Evolutionary conservation across 2,888 invertebrate genomes (phyloP), one percentile per base, ranked within the genome.

Genomic region (Dynastes tityus): DNA sequence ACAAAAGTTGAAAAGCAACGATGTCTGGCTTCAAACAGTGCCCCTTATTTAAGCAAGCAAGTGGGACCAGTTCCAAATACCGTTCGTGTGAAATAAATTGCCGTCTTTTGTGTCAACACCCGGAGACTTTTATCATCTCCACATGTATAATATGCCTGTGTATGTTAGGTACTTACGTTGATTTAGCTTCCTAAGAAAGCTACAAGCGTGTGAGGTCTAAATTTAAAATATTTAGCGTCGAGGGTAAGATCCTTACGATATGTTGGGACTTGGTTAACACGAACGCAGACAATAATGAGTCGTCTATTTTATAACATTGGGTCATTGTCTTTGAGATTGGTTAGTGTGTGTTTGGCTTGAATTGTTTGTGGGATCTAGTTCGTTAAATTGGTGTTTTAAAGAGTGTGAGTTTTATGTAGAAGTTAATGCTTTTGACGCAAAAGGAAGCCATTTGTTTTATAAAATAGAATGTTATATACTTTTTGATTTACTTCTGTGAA

Each of bases 21-120:
- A 45, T 11, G 45, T 45, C 11, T 2, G 13, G 27, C 29, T 22
- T 63, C 27, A 29, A 32, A 63, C 5, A 27, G 32, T 13, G 29
- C 32, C 32, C 2, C 6, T 61, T 63, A 27, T 63, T 63, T 32
- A 63, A 29, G 13, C 13, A 32, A 27, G 9, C 13, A 29, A 55
- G 22, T 63, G 63, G 63, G 63, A 63, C 22, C 22, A 4, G 63
- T 9, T 63, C 63, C 63, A 63, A 63, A 29, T 32, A 2, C 32
- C 2, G 8, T 32, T 45, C 45, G 32, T 63, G 27, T 29, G 32
- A 63, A 63, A 63, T 29, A 29, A 29, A 32, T 63, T 1, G 63
- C 63, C 27, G 63, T 32, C 11, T 27, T 63, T 63, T 63, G 63
- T 63, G 63, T 63, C 63, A 63, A 63, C 63, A 63, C 63, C 32